A percentile compares a stretch with the other conserved stretches of the same genome.
These are phyloP conservation scores for Cyclura pinguis DNA, from an alignment of 2,797 vertebrate genomes.

Conservation along the genomic window DNA sequence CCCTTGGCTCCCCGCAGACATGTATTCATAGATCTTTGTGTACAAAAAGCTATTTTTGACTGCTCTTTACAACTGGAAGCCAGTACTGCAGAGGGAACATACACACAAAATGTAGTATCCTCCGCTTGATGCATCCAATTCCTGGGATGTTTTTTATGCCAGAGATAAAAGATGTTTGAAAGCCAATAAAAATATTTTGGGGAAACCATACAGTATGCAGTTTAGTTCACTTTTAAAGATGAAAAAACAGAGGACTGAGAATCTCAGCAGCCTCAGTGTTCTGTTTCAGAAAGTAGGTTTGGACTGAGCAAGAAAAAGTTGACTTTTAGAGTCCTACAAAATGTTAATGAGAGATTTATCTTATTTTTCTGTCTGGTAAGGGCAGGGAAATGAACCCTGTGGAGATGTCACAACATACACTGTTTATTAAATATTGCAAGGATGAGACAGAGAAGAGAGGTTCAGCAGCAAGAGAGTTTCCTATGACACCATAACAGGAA, in stretches of 20 bases:
- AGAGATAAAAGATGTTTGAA: not conserved
- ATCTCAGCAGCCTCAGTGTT: not conserved
- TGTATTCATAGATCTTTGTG: conserved; percentile 57
- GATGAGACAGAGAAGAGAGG: not conserved
- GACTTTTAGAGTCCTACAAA: not conserved
- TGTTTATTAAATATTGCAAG: not conserved
- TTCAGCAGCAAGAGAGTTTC: not conserved
- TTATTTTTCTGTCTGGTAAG: not conserved
- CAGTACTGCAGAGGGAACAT: conserved; percentile 50
- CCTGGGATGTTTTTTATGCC: not conserved
- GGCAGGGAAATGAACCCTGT: not conserved
- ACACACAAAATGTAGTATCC: not conserved
- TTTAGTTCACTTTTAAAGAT: not conserved
- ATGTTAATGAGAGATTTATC: no score
- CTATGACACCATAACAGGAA: no score
- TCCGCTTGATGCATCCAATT: not conserved
- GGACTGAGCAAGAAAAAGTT: not conserved
- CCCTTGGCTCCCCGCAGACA: conserved; percentile 37
- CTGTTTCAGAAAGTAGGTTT: not conserved
- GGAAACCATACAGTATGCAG: not conserved
- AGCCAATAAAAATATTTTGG: not conserved
- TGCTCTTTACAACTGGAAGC: conserved; percentile 52
- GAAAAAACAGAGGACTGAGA: not conserved
- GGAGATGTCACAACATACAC: no score
- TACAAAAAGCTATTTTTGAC: conserved; percentile 26